These are phyloP conservation scores for Pseudochaenichthys georgianus DNA, from an alignment of 2,797 vertebrate genomes.

Conservation along the genomic window DNA sequence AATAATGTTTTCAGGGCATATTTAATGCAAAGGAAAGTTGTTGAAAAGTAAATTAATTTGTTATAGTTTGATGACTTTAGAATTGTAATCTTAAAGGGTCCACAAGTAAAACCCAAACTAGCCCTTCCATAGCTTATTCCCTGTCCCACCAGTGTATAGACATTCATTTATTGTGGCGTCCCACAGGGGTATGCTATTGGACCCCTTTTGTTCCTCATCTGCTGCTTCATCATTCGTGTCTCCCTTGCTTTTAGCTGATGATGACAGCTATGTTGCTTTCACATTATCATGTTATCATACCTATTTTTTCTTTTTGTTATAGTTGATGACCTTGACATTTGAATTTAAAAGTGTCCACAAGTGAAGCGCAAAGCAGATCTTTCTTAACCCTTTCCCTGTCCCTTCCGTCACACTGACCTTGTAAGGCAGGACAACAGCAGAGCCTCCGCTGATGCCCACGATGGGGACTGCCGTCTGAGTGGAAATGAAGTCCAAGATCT, in stretches of 20 bases:
- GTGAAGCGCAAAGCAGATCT: background rate
- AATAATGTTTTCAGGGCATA: background rate
- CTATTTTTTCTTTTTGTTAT: no score
- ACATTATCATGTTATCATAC: no score
- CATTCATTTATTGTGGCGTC: no score
- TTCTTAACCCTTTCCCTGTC: background rate
- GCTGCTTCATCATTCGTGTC: no score
- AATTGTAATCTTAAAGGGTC: background rate
- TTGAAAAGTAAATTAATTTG: background rate
- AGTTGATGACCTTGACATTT: background rate
- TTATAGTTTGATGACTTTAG: background rate
- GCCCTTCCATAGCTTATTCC: background rate
- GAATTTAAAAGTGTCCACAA: background rate
- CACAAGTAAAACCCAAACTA: no score
- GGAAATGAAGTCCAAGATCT: slow-evolving; percentile 97
- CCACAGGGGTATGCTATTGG: no score
- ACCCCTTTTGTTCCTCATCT: no score
- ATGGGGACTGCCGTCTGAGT: slow-evolving; percentile 94
- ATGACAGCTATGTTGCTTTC: no score
- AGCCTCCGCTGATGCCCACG: slow-evolving; percentile 96
- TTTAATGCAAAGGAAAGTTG: background rate
- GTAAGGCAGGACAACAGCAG: slow-evolving; percentile 93
- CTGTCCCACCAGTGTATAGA: no score
- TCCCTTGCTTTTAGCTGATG: no score
- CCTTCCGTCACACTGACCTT: slow-evolving; percentile 88